Evolutionary conservation across 2,797 vertebrate genomes (phyloP).

Genomic region (Acanthornis magna): DNA sequence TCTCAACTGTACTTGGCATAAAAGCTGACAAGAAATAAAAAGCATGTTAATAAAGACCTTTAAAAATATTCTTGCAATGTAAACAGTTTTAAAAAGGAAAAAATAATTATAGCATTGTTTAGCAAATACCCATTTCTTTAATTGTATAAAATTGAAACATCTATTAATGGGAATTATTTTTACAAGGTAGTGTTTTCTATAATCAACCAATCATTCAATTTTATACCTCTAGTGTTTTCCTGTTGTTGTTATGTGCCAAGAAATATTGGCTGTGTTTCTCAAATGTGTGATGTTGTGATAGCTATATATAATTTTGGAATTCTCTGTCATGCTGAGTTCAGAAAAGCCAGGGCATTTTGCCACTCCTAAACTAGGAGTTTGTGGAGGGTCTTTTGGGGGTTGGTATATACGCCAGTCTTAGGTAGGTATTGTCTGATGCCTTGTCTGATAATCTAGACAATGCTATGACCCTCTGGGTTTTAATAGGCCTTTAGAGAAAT

Average conservation of each 20-base stretch:
- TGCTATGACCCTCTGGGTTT: not conserved
- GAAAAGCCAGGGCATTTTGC: not conserved
- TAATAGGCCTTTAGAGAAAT: not conserved
- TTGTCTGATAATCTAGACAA: not conserved
- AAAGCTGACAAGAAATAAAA: not conserved
- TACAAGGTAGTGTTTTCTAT: not conserved
- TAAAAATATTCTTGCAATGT: not conserved
- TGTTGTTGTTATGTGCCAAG: not conserved
- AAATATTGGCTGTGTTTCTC: not conserved
- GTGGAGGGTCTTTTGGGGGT: not conserved
- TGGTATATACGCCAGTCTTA: fast-evolving
- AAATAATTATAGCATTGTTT: not conserved
- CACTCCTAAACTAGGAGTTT: not conserved
- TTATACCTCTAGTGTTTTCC: not conserved
- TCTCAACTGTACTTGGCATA: not conserved
- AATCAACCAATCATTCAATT: not conserved
- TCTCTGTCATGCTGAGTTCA: not conserved
- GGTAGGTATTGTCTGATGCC: not conserved
- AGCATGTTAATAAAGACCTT: not conserved
- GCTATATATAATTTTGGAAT: not conserved
- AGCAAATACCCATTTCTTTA: not conserved
- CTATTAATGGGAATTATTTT: not conserved
- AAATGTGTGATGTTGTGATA: not conserved
- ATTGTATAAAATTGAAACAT: not conserved
- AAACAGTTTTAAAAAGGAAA: not conserved